Evolutionary conservation across 2,113 vertebrate genomes (phyloP).

Genomic region (Stegastes partitus): DNA sequence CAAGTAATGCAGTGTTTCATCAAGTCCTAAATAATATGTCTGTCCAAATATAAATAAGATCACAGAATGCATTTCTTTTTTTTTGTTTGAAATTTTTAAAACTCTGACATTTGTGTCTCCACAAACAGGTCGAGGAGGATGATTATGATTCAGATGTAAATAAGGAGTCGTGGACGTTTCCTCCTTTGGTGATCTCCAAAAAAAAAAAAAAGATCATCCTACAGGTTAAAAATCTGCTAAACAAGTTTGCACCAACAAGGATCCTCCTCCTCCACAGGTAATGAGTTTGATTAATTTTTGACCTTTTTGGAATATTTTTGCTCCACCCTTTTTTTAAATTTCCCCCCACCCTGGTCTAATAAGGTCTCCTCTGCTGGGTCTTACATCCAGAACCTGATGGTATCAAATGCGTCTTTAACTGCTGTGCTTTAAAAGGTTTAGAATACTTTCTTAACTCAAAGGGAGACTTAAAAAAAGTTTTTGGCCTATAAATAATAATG

Average conservation of each 20-base stretch:
- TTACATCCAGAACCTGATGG: slow-evolving; percentile 27
- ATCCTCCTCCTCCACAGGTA: slow-evolving; percentile 74
- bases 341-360: slow-evolving; percentile 54
- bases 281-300: slow-evolving; percentile 85
- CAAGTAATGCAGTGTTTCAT: slow-evolving; percentile 18
- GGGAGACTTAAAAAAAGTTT: slow-evolving; percentile 59
- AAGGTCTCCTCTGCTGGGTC: slow-evolving; percentile 51
- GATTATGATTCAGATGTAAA: slow-evolving; percentile 61
- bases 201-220: slow-evolving; percentile 67
- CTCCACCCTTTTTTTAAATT: slow-evolving; percentile 44
- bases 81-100: slow-evolving; percentile 13
- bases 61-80: not conserved
- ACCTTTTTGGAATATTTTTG: slow-evolving; percentile 85
- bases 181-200: slow-evolving; percentile 64
- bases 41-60: slow-evolving; percentile 16
- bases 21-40: not conserved
- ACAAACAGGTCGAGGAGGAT: slow-evolving; percentile 37
- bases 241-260: slow-evolving; percentile 68
- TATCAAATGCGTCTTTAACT: slow-evolving; percentile 5
- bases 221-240: slow-evolving; percentile 76
- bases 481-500: slow-evolving; percentile 74
- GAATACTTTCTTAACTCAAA: slow-evolving; percentile 46
- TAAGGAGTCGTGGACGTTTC: slow-evolving; percentile 61
- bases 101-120: slow-evolving; percentile 40
- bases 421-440: slow-evolving; percentile 1